phyloP scores from a whole-genome alignment of 35 echinoderm and acorn worm genomes.

The Hemicentrotus pulcherrimus region DNA sequence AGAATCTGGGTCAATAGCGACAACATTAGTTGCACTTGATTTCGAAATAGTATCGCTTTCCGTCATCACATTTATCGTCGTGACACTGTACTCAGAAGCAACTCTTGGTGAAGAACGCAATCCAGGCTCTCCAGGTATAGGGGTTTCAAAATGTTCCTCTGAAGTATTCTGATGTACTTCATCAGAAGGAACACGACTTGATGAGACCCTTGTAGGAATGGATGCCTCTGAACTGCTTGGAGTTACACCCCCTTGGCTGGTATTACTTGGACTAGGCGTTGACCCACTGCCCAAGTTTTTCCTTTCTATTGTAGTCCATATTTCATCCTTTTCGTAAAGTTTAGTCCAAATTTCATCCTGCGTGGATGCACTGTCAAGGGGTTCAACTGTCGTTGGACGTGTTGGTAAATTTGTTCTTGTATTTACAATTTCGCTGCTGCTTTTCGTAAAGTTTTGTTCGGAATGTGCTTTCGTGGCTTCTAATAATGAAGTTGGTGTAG shows the following conservation, averaged over 20 bases:
- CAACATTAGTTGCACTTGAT: not conserved
- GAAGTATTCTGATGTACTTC: not conserved
- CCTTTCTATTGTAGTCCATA: not conserved
- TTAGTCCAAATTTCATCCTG: too few species aligned
- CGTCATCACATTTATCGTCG: too few species aligned
- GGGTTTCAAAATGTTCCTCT: not conserved
- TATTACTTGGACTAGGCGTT: not conserved
- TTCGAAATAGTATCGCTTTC: too few species aligned
- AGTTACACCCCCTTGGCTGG: not conserved
- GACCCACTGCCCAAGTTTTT: not conserved
- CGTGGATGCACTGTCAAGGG: not conserved
- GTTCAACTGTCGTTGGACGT: not conserved
- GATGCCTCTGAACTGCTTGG: not conserved
- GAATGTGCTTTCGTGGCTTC: not conserved
- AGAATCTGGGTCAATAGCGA: not conserved
- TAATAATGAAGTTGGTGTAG: not conserved
- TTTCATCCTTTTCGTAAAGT: too few species aligned
- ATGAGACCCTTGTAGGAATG: not conserved
- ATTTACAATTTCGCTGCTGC: not conserved
- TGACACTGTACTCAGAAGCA: not conserved
- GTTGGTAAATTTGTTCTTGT: not conserved
- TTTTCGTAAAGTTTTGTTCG: constrained; percentile 5
- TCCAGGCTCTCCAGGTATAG: not conserved
- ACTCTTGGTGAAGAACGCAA: not conserved
- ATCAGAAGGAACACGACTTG: not conserved